Conservation (phyloP, 2,888 invertebrate species). For the Andrena fulva region DNA sequence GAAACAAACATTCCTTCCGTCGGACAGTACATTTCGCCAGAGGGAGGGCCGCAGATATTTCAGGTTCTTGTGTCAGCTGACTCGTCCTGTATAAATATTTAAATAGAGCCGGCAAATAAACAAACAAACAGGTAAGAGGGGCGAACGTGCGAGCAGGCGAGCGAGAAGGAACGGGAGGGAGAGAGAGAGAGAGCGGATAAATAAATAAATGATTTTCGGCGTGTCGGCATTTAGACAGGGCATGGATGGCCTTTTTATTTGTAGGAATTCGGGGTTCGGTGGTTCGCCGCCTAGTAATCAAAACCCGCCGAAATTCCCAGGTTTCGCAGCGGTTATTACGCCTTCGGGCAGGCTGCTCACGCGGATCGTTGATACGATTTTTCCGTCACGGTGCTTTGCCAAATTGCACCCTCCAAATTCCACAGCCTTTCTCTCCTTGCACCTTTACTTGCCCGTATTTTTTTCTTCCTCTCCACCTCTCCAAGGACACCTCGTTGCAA, state of each 20-base stretch:
- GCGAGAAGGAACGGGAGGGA: neutral
- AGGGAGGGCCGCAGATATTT: neutral
- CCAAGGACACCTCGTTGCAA: conserved; percentile 19
- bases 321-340: conserved; percentile 63
- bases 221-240: conserved; percentile 61
- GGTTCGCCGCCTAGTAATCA: conserved; percentile 63
- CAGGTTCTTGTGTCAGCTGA: neutral
- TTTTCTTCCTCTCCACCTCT: neutral
- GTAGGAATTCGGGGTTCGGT: conserved; percentile 55
- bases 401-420: conserved; percentile 62
- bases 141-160: neutral
- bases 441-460: conserved; percentile 17
- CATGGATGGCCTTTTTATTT: conserved; percentile 60
- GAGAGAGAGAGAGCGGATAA: conserved; percentile 36
- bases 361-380: conserved; percentile 63
- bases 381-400: conserved; percentile 63
- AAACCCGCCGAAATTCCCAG: conserved; percentile 65
- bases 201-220: conserved; percentile 63
- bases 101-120: conserved; percentile 5
- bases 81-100: conserved; percentile 25
- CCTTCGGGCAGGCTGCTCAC: conserved; percentile 55
- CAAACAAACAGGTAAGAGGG: neutral
- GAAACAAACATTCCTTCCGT: neutral
- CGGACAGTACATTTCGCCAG: neutral
- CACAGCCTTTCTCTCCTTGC: conserved; percentile 45